Evolutionary conservation across 2,797 vertebrate species (phyloP).

Genomic region (Myotis findleyi): DNA sequence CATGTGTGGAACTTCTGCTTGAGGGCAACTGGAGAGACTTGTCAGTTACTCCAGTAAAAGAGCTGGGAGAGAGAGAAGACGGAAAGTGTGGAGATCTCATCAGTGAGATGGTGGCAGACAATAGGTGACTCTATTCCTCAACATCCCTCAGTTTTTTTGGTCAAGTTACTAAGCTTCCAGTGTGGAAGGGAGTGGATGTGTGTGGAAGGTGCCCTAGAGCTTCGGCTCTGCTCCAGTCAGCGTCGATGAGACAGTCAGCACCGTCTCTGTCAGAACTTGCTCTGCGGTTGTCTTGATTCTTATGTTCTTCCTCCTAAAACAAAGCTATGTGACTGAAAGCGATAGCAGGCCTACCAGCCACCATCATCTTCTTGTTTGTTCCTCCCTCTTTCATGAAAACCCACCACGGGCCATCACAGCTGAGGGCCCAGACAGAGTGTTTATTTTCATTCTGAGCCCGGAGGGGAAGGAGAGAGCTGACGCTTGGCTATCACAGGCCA

Average conservation of each 20-base stretch:
- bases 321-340: not conserved
- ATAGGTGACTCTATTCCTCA: not conserved
- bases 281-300: not conserved
- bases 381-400: constrained; percentile 25
- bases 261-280: not conserved
- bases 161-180: not conserved
- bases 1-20: not conserved
- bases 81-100: not conserved
- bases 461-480: constrained; percentile 44
- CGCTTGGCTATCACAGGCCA: not conserved
- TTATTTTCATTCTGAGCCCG: constrained; percentile 66
- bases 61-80: not conserved
- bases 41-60: constrained; percentile 28
- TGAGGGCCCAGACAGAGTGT: not conserved
- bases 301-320: not conserved
- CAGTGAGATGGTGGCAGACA: not conserved
- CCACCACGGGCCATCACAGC: not conserved
- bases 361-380: not conserved
- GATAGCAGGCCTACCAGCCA: not conserved
- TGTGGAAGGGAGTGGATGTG: not conserved
- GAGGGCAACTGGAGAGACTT: not conserved
- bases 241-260: not conserved
- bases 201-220: not conserved
- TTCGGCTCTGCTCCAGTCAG: not conserved
- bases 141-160: not conserved